These are phyloP conservation scores for Tipula lateralis DNA, from an alignment of 2,888 invertebrate species.

Conservation along the genomic window DNA sequence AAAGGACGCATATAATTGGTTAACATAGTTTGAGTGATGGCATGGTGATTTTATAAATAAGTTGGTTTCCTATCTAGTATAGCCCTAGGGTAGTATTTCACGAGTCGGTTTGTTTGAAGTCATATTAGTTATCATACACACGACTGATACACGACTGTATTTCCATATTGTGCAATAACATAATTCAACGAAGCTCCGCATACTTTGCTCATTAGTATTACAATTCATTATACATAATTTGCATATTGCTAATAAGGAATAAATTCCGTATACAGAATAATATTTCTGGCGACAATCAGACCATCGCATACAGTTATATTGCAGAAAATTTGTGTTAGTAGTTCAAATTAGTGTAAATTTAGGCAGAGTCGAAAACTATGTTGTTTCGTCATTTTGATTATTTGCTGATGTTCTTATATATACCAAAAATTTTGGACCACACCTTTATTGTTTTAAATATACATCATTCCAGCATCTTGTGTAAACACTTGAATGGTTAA, in stretches of 20 bases:
- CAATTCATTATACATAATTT: background rate
- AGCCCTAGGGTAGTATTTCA: too few species aligned
- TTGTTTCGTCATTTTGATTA: background rate
- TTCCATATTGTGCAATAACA: too few species aligned
- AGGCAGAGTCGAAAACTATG: too few species aligned
- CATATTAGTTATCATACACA: background rate
- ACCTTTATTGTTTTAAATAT: background rate
- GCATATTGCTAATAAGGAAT: background rate
- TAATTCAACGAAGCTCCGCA: background rate
- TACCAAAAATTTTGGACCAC: background rate
- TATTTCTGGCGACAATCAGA: background rate
- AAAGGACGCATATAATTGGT: too few species aligned
- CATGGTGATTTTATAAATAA: too few species aligned
- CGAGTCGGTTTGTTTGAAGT: too few species aligned
- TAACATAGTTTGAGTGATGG: too few species aligned
- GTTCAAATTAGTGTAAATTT: background rate
- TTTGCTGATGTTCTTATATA: background rate
- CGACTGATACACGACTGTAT: background rate
- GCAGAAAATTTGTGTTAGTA: background rate
- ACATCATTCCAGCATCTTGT: background rate
- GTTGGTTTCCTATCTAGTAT: too few species aligned
- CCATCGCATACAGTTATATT: background rate
- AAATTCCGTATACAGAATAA: background rate
- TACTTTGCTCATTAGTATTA: background rate
- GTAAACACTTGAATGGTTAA: background rate